phyloP scores from a whole-genome alignment of 2,113 vertebrate species.

The Scytalopus superciliaris region DNA sequence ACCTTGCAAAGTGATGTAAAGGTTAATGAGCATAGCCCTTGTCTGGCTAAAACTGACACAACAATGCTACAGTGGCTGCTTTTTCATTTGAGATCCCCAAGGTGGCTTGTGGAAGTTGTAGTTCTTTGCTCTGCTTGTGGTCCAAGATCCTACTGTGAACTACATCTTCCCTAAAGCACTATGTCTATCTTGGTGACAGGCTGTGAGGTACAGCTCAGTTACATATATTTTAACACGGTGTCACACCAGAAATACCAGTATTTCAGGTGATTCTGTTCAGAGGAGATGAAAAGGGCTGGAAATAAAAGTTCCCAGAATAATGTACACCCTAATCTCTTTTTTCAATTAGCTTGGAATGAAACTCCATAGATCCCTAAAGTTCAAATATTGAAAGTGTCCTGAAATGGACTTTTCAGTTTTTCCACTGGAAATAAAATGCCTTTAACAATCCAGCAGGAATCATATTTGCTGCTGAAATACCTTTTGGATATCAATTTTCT shows the following conservation, averaged over 20 bases:
- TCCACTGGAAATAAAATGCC: background rate
- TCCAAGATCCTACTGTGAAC: background rate
- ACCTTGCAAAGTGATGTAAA: background rate
- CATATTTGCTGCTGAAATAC: background rate
- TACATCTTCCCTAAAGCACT: background rate
- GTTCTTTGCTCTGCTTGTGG: background rate
- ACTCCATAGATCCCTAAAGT: background rate
- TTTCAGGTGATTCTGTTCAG: background rate
- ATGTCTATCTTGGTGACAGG: background rate
- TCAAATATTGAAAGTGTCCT: background rate
- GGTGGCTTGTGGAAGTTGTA: background rate
- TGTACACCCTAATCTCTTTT: background rate
- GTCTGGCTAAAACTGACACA: background rate
- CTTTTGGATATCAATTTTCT: background rate
- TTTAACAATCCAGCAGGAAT: background rate
- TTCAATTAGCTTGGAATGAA: background rate
- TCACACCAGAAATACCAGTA: background rate
- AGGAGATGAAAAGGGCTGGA: background rate
- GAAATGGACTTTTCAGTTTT: background rate
- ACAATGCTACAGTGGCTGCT: background rate
- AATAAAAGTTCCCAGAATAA: background rate
- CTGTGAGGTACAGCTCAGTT: background rate
- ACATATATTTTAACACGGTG: background rate
- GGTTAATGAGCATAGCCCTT: background rate
- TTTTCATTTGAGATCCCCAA: background rate